These are phyloP conservation scores for Anthopleura xanthogrammica DNA, from an alignment of 92 coral and sea anemone genomes.

Conservation along the genomic window DNA sequence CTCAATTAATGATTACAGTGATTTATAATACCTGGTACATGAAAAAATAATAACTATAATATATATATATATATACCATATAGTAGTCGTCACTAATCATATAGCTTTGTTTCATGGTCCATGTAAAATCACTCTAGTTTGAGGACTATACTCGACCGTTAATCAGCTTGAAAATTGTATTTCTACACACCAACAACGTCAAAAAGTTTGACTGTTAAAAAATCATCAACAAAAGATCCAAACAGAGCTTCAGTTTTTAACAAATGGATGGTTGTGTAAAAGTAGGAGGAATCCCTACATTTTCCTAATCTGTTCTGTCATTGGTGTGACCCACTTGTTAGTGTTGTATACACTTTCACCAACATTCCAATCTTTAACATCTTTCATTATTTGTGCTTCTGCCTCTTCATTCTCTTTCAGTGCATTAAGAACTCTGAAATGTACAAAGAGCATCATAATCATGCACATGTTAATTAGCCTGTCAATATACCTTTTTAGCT, in stretches of 20 bases:
- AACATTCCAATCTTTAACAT: slow-evolving; percentile 95
- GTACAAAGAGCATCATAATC: too few relatives aligned
- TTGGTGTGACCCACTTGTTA: slow-evolving; percentile 91
- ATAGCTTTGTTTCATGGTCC: too few relatives aligned
- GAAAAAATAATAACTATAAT: too few relatives aligned
- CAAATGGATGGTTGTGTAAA: background rate
- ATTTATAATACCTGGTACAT: too few relatives aligned
- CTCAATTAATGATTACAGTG: too few relatives aligned
- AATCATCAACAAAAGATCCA: background rate
- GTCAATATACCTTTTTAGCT: too few relatives aligned
- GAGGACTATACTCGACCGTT: background rate
- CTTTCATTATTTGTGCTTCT: slow-evolving; percentile 93
- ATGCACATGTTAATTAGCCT: too few relatives aligned
- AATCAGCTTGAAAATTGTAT: too few relatives aligned
- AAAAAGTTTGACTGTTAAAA: background rate
- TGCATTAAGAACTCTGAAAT: slow-evolving; percentile 61
- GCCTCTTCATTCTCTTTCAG: slow-evolving; percentile 87
- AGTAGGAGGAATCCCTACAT: slow-evolving; percentile 31
- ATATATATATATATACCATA: too few relatives aligned
- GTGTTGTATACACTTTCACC: slow-evolving; percentile 94
- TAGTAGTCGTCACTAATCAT: too few relatives aligned
- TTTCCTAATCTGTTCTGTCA: slow-evolving; percentile 81
- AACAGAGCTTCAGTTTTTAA: background rate
- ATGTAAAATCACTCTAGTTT: too few relatives aligned
- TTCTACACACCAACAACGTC: background rate